phyloP scores from a whole-genome alignment of 2,113 vertebrate species.

The Sceloporus tristichus region DNA sequence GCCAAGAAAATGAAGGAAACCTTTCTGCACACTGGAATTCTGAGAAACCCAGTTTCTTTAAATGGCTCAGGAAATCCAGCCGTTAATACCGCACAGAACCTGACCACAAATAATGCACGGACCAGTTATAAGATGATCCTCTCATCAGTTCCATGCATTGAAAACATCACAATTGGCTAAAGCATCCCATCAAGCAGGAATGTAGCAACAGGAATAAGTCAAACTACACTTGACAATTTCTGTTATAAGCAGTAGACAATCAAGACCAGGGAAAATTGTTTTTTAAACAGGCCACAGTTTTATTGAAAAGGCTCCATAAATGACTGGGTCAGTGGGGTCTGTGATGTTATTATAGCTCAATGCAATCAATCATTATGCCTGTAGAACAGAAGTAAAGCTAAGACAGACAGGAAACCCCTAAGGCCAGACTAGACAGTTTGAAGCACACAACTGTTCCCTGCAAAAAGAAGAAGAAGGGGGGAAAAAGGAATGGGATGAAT shows the following conservation, averaged over 20 bases:
- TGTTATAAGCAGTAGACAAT: background rate
- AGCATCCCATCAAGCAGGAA: background rate
- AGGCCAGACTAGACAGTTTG: conserved; percentile 9
- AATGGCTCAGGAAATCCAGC: too few species aligned
- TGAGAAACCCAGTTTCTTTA: too few species aligned
- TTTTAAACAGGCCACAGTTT: background rate
- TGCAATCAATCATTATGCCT: conserved; percentile 8
- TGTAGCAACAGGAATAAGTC: too few species aligned
- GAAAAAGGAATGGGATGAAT: background rate
- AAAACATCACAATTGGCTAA: background rate
- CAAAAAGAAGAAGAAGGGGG: too few species aligned
- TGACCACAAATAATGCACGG: too few species aligned
- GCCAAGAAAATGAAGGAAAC: too few species aligned
- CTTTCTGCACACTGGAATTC: too few species aligned
- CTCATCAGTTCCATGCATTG: too few species aligned
- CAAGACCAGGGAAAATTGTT: too few species aligned
- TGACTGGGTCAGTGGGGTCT: background rate
- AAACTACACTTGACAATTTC: background rate
- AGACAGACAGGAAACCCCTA: background rate
- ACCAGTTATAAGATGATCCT: too few species aligned
- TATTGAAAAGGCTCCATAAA: background rate
- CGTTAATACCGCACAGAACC: too few species aligned
- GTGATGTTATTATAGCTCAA: too few species aligned
- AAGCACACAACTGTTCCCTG: background rate
- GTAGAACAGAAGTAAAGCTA: background rate